Evolutionary conservation across 2,797 vertebrate species (phyloP).

Genomic region (Sebastes nivosus): DNA sequence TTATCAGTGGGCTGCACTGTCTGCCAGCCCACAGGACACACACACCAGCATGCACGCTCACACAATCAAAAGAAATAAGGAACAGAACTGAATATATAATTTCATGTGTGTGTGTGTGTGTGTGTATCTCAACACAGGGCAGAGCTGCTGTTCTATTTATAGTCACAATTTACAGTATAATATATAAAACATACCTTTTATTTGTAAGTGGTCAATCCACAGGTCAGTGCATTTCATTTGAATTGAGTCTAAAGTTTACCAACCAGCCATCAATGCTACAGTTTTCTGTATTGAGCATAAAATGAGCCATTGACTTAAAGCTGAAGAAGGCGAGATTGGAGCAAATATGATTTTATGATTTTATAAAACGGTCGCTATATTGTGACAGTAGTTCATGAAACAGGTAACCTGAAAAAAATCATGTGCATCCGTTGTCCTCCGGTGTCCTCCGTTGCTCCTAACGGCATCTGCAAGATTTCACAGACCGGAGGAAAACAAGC

Average conservation of each 20-base stretch:
- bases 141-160: not conserved
- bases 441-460: too few relatives aligned
- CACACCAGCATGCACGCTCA: not conserved
- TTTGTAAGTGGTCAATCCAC: not conserved
- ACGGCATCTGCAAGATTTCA: too few relatives aligned
- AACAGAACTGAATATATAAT: constrained; percentile 24
- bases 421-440: too few relatives aligned
- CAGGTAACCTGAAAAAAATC: too few relatives aligned
- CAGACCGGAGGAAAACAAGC: too few relatives aligned
- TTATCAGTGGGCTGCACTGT: constrained; percentile 62
- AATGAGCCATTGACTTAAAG: not conserved
- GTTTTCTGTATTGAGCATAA: not conserved
- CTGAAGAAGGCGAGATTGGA: too few relatives aligned
- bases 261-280: not conserved
- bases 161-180: not conserved
- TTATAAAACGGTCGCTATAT: too few relatives aligned
- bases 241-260: not conserved
- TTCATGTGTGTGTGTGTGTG: not conserved
- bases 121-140: not conserved
- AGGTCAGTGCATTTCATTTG: not conserved
- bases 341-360: too few relatives aligned
- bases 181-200: not conserved
- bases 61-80: constrained; percentile 11
- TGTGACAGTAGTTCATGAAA: too few relatives aligned
- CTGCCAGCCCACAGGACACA: constrained; percentile 40